Evolutionary conservation across 2,113 vertebrate genomes (phyloP), one percentile per base, ranked within the genome.

Genomic region (Paraplagusia blochii): DNA sequence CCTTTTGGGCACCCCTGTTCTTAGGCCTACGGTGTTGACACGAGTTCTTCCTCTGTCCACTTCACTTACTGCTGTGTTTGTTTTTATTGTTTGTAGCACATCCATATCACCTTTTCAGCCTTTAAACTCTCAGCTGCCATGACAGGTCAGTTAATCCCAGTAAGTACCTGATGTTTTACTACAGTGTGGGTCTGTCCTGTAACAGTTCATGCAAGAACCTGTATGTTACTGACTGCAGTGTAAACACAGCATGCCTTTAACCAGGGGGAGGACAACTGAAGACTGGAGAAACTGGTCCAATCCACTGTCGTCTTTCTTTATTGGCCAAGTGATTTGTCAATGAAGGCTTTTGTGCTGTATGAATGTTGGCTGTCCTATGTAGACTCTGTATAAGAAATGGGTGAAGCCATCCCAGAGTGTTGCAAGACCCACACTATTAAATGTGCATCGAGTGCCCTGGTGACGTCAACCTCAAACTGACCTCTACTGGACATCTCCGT

Each of bases 121-220:
- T 86, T 81, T 90, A 85, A 91, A 86, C 87, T 91, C 90, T 93
- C 90, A 92, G 89, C 92, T 94, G 93, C 90, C 93, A 93, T 93
- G 92, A 93, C 92, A 95, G 94, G 94, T 95, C 94, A 92, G 94
- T 95, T 94, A 93, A 89, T 90, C 88, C 90, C 80, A 93, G 95
- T 96, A 96, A 97, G 95, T 95, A 97, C 94, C 91, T 85, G 89
- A 88, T 93, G 72, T 93, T 89, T n/a, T 88, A 90, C 78, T 80
- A 58, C 50, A 73, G 58, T 85, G 56, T 72, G 76, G 67, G 55
- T 82, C 58, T 79, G 48, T 78, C 49, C 51, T 72, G 36, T 70
- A 18, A 22, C 52, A 43, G 64, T 73, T 40, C 63, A 54, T 56
- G 59, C 17, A 8, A 36, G 51, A 59, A 35, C 12, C 45, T 54